These are phyloP conservation scores for Limnephilus rhombicus DNA, from an alignment of 2,888 invertebrate genomes.

Conservation along the genomic window DNA sequence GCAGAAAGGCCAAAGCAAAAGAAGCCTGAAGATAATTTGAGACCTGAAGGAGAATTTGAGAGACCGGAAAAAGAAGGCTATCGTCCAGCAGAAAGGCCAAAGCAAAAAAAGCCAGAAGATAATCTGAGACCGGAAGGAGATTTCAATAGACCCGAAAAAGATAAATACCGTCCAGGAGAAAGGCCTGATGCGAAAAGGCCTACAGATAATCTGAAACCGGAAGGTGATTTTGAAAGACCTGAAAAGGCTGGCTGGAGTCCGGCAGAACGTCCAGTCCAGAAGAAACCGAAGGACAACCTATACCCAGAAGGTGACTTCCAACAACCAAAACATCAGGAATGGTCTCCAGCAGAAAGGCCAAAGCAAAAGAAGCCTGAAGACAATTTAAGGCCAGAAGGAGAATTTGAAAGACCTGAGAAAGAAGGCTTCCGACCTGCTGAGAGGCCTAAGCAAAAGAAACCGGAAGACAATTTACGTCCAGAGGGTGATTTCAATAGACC, in stretches of 20 bases:
- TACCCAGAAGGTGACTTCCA: conserved; percentile 71
- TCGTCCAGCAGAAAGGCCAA: too few species aligned
- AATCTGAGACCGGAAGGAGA: too few species aligned
- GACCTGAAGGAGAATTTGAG: too few species aligned
- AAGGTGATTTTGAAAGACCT: too few species aligned
- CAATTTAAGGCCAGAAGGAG: conserved; percentile 70
- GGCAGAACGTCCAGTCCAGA: conserved; percentile 38
- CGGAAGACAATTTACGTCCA: conserved; percentile 75
- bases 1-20: conserved; percentile 68
- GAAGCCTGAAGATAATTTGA: conserved; percentile 70
- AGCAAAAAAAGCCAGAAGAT: too few species aligned
- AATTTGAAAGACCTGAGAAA: conserved; percentile 71
- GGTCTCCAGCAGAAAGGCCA: conserved; percentile 69
- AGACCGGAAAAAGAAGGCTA: too few species aligned
- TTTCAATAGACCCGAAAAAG: too few species aligned
- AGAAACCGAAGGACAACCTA: conserved; percentile 73
- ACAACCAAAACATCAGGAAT: conserved; percentile 70
- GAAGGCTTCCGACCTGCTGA: conserved; percentile 72
- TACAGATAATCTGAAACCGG: too few species aligned
- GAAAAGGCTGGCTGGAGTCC: too few species aligned
- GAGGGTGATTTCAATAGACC: conserved; percentile 80
- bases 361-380: conserved; percentile 69
- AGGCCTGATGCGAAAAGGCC: too few species aligned
- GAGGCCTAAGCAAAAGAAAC: conserved; percentile 71
- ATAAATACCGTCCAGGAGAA: too few species aligned